Percentiles rank a stretch among this genome's conserved stretches.
phyloP scores from a whole-genome alignment of 1,140 invertebrate genomes.

The Polyergus mexicanus region DNA sequence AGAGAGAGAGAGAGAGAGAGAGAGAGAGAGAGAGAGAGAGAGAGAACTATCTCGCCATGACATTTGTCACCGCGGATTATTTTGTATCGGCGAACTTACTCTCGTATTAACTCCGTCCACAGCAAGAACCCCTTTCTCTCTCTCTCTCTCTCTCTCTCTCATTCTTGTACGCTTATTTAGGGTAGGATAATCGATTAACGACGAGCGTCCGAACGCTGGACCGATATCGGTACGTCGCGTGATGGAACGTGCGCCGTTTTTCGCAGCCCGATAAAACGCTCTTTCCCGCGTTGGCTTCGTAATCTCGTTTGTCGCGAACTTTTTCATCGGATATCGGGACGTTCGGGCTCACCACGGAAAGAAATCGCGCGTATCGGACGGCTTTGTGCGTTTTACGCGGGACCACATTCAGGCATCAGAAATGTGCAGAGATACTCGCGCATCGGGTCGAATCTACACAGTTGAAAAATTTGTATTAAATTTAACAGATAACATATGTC shows the following conservation, averaged over 20 bases:
- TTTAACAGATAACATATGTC: no score
- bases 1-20: no score
- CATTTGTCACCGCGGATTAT: conserved; percentile 57
- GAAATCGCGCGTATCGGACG: conserved; percentile 10
- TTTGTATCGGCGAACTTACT: conserved; percentile 54
- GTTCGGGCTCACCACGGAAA: conserved; percentile 10
- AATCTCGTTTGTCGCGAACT: conserved; percentile 72
- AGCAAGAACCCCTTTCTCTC: conserved; percentile 13
- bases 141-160: not conserved
- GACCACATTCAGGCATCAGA: not conserved
- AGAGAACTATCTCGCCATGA: conserved; percentile 29
- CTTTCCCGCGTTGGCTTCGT: conserved; percentile 51
- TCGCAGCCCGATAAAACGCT: conserved; percentile 69
- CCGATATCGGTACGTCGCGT: conserved; percentile 4
- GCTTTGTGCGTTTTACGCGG: not conserved
- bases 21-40: no score
- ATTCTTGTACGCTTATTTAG: not conserved
- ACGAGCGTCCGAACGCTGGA: not conserved
- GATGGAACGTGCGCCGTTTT: conserved; percentile 53
- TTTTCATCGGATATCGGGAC: conserved; percentile 43
- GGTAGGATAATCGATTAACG: conserved; percentile 45
- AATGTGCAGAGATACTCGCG: not conserved
- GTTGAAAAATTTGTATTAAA: no score
- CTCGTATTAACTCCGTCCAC: conserved; percentile 38
- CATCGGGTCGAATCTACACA: not conserved